These are phyloP conservation scores for Mesaphorura yosii DNA, from an alignment of 1,140 invertebrate species.

Conservation along the genomic window DNA sequence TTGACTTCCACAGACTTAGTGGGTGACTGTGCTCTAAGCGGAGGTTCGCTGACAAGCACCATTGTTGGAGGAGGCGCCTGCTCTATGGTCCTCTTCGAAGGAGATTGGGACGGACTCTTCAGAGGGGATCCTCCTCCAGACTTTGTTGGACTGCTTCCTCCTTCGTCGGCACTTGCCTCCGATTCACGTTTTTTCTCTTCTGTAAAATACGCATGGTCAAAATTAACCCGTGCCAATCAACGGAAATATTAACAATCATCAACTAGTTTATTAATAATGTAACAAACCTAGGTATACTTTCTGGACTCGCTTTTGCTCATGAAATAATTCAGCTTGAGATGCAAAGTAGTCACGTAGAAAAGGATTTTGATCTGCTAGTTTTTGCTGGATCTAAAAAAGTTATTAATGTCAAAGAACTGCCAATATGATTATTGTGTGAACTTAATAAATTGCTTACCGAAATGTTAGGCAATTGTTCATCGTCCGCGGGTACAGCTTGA, in stretches of 20 bases:
- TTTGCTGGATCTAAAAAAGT: slow-evolving; percentile 31
- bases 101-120: too few species aligned
- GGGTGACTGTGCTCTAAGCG: background rate
- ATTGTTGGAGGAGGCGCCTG: background rate
- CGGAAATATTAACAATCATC: background rate
- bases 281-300: slow-evolving; percentile 27
- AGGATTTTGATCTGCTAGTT: slow-evolving; percentile 34
- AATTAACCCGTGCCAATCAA: slow-evolving; percentile 4
- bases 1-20: background rate
- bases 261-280: background rate
- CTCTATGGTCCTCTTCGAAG: too few species aligned
- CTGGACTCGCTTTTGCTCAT: slow-evolving; percentile 33
- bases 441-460: slow-evolving; percentile 21
- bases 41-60: too few species aligned
- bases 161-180: slow-evolving; percentile 24
- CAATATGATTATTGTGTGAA: background rate
- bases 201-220: background rate
- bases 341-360: slow-evolving; percentile 35
- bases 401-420: background rate
- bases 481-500: slow-evolving; percentile 17
- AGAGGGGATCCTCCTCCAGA: too few species aligned
- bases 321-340: slow-evolving; percentile 34
- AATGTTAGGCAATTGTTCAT: slow-evolving; percentile 31
- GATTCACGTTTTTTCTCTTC: slow-evolving; percentile 24
- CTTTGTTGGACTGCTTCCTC: slow-evolving; percentile 14